Conservation (phyloP, 2,113 vertebrate species). For the Condylura cristata region DNA sequence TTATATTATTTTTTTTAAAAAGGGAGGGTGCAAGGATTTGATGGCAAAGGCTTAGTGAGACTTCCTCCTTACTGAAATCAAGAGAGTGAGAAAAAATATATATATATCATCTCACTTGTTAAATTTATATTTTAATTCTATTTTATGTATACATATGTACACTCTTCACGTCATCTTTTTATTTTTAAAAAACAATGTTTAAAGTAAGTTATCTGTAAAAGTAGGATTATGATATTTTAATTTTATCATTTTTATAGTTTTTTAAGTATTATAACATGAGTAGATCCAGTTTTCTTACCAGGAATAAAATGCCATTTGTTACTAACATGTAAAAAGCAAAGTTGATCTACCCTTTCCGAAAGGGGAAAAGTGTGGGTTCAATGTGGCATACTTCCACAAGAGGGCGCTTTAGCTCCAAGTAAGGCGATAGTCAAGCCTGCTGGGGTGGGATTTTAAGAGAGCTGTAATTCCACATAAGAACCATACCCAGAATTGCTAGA, state of each 20-base stretch:
- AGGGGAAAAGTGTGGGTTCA: neutral
- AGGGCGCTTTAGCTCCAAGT: neutral
- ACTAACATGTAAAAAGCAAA: neutral
- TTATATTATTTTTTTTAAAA: no score
- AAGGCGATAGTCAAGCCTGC: neutral
- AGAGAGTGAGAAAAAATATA: neutral
- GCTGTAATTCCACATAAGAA: neutral
- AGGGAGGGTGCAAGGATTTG: no score
- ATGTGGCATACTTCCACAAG: neutral
- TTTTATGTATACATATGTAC: neutral
- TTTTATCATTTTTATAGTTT: neutral
- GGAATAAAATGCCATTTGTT: neutral
- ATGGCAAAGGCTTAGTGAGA: neutral
- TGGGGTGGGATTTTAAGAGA: neutral
- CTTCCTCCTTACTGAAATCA: neutral
- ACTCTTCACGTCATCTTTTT: neutral
- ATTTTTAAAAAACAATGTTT: neutral
- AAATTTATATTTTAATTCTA: neutral
- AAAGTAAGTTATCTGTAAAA: neutral
- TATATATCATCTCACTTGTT: neutral
- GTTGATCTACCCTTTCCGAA: neutral
- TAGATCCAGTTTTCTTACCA: neutral
- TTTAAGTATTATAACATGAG: conserved; percentile 3
- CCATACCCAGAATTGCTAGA: neutral
- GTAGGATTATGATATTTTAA: neutral